These are phyloP conservation scores for Graptemys geographica DNA, from an alignment of 2,797 vertebrate species.

Conservation along the genomic window DNA sequence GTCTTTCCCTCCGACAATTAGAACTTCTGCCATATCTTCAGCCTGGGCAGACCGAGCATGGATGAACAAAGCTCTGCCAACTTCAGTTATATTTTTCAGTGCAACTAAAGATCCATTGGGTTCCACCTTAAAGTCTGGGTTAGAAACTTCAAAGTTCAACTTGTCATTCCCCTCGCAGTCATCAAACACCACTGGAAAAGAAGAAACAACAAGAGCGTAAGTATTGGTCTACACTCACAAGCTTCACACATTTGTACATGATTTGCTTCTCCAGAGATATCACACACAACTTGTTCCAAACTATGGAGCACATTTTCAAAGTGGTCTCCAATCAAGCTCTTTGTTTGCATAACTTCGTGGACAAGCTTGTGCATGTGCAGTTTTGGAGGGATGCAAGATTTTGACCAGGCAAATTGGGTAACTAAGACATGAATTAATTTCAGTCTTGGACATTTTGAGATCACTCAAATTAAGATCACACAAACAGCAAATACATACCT, in stretches of 20 bases:
- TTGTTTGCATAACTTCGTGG: neutral
- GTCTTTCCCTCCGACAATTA: constrained; percentile 82
- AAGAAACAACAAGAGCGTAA: neutral
- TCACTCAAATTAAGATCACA: neutral
- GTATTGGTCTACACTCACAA: neutral
- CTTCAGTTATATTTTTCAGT: constrained; percentile 80
- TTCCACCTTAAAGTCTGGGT: constrained; percentile 90
- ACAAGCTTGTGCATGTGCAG: neutral
- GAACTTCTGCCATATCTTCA: constrained; percentile 90
- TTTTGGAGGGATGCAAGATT: neutral
- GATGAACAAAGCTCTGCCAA: constrained; percentile 85
- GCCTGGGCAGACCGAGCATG: constrained; percentile 85
- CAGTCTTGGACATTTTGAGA: neutral
- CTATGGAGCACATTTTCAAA: neutral
- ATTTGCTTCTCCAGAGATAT: neutral
- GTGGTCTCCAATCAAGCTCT: neutral
- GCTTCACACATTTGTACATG: neutral
- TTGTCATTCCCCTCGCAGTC: constrained; percentile 92
- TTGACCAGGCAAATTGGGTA: neutral
- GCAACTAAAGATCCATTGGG: constrained; percentile 85
- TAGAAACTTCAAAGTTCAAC: constrained; percentile 90
- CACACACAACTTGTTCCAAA: neutral
- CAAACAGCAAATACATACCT: neutral
- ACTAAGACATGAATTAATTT: neutral
- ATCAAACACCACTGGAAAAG: constrained; percentile 89